Conservation (phyloP, 2,888 invertebrate species). For the Punctoribates punctum region DNA sequence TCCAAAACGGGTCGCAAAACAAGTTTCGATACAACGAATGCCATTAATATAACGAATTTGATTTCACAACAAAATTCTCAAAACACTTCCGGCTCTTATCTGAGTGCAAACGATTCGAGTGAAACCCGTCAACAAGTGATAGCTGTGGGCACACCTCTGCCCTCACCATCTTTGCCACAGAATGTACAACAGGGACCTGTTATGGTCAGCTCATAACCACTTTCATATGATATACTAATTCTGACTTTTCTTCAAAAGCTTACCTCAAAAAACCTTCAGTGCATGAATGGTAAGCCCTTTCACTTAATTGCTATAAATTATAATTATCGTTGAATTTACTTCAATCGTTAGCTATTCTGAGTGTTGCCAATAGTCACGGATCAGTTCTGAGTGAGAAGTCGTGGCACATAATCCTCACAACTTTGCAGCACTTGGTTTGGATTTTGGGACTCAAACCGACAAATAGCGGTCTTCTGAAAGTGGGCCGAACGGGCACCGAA, state of each 20-base stretch:
- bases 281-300: slow-evolving; percentile 64
- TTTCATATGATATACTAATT: no score
- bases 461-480: slow-evolving; percentile 85
- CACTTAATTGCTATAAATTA: no score
- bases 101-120: slow-evolving; percentile 59
- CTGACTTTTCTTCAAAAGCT: slow-evolving; percentile 56
- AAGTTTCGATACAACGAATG: background rate
- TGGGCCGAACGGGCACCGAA: slow-evolving; percentile 55
- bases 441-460: slow-evolving; percentile 92
- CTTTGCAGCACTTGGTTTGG: slow-evolving; percentile 77
- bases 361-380: slow-evolving; percentile 86
- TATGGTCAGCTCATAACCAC: no score
- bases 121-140: slow-evolving; percentile 91
- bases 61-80: slow-evolving; percentile 36
- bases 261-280: slow-evolving; percentile 94
- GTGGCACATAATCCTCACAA: slow-evolving; percentile 93
- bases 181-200: slow-evolving; percentile 72
- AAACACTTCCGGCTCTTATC: slow-evolving; percentile 53
- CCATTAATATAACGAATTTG: slow-evolving; percentile 38
- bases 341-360: slow-evolving; percentile 64
- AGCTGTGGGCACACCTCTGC: slow-evolving; percentile 91
- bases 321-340: background rate
- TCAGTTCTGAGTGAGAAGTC: slow-evolving; percentile 77
- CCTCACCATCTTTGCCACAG: slow-evolving; percentile 52
- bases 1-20: background rate